Evolutionary conservation across 2,797 vertebrate genomes (phyloP), one percentile per base, ranked within the genome.

Genomic region (Garrulus glandarius): DNA sequence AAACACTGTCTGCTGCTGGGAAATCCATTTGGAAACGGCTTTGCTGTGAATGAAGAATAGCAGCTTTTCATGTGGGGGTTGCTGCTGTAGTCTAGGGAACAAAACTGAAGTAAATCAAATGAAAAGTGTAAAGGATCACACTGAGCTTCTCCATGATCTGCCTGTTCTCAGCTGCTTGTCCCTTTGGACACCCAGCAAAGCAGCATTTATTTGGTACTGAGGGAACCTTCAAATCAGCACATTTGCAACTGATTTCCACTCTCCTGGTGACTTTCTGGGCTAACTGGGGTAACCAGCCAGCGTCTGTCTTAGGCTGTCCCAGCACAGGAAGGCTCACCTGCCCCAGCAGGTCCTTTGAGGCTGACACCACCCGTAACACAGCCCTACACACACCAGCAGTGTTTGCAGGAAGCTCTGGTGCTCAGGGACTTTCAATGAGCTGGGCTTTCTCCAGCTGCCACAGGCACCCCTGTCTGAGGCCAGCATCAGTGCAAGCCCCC

Each of bases 51-150:
- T 37, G 78, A 81, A 53, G 50, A 92, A 60, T 2, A 77, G 65
- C 32, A 87, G 49, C 49, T 89, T 70, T 60, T 53, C 78, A 17
- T 10, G 9, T 10, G 30, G 89, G 34, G 55, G 55, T 17, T 78
- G 64, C 72, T 94, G 87, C 56, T 0, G 34, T 59, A 61, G 61
- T 57, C 72, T 37, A 67, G 93, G 88, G 89, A 95, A 89, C 86
- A 65, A 90, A 86, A 82, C 44, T 26, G 67, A 82, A 92, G 46
- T 44, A 64, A 88, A 90, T 46, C 44, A 78, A 88, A 84, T 18
- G 29, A 36, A 53, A 93, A 84, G 65, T 19, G 37, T n/a, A 29
- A 86, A 88, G 61, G 64, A 87, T n/a, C 61, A 68, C 2, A 0
- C 0, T 29, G 53, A 75, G 69, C 49, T 64, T 15, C 55, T 52